These are phyloP conservation scores for Leptura quadrifasciata DNA, from an alignment of 2,888 invertebrate species.

Conservation along the genomic window DNA sequence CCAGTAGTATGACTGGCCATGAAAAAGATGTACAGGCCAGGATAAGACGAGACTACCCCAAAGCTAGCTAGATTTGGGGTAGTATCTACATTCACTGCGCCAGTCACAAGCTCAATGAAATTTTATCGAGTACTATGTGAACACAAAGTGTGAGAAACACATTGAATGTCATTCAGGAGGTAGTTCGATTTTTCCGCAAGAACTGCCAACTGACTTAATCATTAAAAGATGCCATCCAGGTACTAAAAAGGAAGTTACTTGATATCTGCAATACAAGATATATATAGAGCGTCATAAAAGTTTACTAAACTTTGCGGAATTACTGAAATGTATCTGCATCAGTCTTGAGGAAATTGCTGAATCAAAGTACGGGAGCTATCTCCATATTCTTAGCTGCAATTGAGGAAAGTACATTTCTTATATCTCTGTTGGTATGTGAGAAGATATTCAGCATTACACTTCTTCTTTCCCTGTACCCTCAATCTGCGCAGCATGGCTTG, in stretches of 20 bases:
- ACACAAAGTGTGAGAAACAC: no score
- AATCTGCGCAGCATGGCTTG: background rate
- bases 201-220: no score
- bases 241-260: slow-evolving; percentile 5
- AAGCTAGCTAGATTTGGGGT: no score
- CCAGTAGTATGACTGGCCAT: no score
- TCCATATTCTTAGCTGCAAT: background rate
- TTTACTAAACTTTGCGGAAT: slow-evolving; percentile 3
- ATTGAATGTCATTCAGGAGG: background rate
- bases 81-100: background rate
- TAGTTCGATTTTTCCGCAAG: slow-evolving; percentile 2
- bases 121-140: slow-evolving; percentile 8
- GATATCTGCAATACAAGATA: background rate
- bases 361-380: background rate
- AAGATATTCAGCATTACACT: no score
- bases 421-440: no score
- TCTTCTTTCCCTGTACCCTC: no score
- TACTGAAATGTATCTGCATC: slow-evolving; percentile 3
- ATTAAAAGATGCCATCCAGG: background rate
- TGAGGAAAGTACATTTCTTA: no score
- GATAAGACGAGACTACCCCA: no score
- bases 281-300: background rate
- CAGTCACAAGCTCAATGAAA: background rate
- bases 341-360: background rate
- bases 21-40: background rate